Percentiles rank a stretch among this genome's conserved stretches.
Evolutionary conservation across 2,797 vertebrate genomes (phyloP).

Genomic region (Muscicapa comitata): DNA sequence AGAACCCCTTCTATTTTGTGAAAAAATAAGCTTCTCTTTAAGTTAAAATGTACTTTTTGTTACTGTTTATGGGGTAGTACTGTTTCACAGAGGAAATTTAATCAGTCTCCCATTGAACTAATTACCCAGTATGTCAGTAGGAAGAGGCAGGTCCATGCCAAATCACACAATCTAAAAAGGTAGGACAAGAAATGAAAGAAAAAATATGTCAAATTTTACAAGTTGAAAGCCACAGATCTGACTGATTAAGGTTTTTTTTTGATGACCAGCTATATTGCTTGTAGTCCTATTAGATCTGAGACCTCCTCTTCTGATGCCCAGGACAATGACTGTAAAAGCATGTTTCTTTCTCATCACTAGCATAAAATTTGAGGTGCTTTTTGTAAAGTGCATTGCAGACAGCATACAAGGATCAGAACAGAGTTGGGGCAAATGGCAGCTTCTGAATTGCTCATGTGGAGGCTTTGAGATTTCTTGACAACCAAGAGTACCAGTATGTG

Average conservation of each 20-base stretch:
- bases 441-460: not conserved
- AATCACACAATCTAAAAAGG: not conserved
- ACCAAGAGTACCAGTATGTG: not conserved
- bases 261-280: not conserved
- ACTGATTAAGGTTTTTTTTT: not conserved
- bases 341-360: not conserved
- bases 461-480: not conserved
- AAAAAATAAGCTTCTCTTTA: not conserved
- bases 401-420: not conserved
- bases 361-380: not conserved
- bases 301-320: not conserved
- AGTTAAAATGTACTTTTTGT: not conserved
- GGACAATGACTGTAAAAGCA: not conserved
- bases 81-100: not conserved
- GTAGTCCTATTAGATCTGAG: not conserved
- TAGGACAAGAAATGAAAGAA: not conserved
- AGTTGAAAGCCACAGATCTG: not conserved
- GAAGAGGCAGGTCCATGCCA: not conserved
- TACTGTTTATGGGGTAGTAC: not conserved
- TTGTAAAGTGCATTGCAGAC: not conserved
- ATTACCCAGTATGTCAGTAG: not conserved
- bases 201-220: not conserved
- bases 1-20: not conserved
- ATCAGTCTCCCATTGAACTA: not conserved
- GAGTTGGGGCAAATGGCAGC: not conserved